Evolutionary conservation across 1,140 invertebrate genomes (phyloP), one percentile per base, ranked within the genome.

Genomic region (Cepaea nemoralis): DNA sequence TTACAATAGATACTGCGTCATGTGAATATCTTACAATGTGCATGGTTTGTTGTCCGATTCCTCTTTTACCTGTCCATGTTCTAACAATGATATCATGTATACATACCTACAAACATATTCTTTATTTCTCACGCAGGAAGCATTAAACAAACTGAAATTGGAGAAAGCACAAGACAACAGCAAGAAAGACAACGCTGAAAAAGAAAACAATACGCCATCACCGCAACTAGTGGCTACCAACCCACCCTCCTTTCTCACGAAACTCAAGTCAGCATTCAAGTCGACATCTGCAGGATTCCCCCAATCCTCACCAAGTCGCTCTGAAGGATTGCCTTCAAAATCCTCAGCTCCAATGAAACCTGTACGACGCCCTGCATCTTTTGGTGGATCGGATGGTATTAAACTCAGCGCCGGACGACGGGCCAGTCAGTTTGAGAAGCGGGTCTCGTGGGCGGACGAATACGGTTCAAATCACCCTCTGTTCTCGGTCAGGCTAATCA

Each of bases 191-290:
- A 63, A 31, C 12, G 59, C 8, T 31, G 27, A 5, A 5, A 10
- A 5, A 6, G 59, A 63, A 31, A 31, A 31, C 27, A 10, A 31
- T 31, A 27, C 16, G 22, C n/a, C 16, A 16, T 5, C 27, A 31
- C 19, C 59, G 6, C 59, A 31, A 27, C 16, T 27, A 27, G 6
- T 10, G 2, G 8, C 59, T 63, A 31, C 59, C 22, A 10, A n/a
- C 33, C 5, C 59, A 5, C 59, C 59, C 1, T 63, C 59, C 6
- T 63, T 63, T 31, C 16, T 63, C 0, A 31, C 59, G 16, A 63
- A 63, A 31, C n/a, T 63, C 8, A 63, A 63, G 59, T 63, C 59
- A 31, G 59, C 59, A 63, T 63, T 63, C 22, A 63, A 63, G 33
- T 31, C 59, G 1, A 22, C 55, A 10, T 63, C 59, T 27, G 10